Evolutionary conservation across 2,113 vertebrate species (phyloP).

Genomic region (Haliaeetus leucogaster): DNA sequence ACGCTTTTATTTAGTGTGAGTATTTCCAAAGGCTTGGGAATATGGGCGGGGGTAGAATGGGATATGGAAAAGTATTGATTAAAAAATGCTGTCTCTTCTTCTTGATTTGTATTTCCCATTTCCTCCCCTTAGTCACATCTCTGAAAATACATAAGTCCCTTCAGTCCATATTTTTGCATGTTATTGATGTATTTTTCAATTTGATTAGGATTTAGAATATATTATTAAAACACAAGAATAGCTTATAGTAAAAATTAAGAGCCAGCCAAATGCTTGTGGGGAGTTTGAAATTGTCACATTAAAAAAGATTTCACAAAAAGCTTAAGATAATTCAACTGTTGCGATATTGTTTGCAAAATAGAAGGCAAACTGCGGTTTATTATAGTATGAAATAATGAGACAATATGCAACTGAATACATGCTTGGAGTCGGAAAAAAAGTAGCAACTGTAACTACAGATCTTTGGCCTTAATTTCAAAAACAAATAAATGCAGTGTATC

Average conservation of each 20-base stretch:
- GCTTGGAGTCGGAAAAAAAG: not conserved
- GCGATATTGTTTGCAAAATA: not conserved
- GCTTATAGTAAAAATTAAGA: not conserved
- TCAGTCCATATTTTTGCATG: not conserved
- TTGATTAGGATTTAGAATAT: not conserved
- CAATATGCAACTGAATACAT: not conserved
- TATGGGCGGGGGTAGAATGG: not conserved
- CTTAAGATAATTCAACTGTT: not conserved
- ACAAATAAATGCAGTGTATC: not conserved
- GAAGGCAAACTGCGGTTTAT: not conserved
- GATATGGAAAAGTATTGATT: not conserved
- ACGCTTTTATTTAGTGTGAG: not conserved
- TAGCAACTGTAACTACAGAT: not conserved
- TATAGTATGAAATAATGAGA: not conserved
- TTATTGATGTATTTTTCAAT: not conserved
- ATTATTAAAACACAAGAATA: not conserved
- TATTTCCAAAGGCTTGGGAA: not conserved
- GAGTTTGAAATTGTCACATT: not conserved
- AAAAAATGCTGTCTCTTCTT: not conserved
- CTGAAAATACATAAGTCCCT: not conserved
- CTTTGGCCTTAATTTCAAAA: not conserved
- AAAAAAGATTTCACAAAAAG: not conserved
- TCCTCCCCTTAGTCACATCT: not conserved
- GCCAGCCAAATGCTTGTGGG: not conserved
- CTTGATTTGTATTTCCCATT: not conserved